Evolutionary conservation across 1,140 invertebrate genomes (phyloP).

Genomic region (Aphis craccivora): DNA sequence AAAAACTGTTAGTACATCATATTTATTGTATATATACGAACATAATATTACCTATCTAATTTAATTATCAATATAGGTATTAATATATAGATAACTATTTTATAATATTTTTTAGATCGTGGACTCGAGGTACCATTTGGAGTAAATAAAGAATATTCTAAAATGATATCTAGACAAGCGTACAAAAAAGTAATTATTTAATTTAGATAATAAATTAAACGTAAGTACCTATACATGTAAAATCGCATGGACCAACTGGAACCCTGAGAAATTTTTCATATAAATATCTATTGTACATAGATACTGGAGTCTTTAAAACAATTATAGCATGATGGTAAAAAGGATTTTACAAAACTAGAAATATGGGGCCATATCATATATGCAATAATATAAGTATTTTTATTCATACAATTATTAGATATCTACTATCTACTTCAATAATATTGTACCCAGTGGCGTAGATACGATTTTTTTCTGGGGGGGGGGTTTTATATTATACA

Average conservation of each 20-base stretch:
- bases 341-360: neutral
- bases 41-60: neutral
- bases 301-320: neutral
- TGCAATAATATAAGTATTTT: too few relatives aligned
- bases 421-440: neutral
- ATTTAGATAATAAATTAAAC: neutral
- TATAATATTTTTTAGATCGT: constrained; percentile 14
- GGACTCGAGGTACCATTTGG: constrained; percentile 44
- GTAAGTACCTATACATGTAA: too few relatives aligned
- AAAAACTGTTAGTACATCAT: neutral
- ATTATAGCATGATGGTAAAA: neutral
- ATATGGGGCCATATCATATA: neutral
- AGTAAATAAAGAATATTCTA: constrained; percentile 13
- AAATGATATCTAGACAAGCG: constrained; percentile 38
- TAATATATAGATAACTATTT: neutral
- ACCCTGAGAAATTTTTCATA: neutral
- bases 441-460: too few relatives aligned
- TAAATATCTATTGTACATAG: neutral
- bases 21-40: neutral
- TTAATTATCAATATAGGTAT: neutral
- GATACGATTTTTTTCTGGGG: too few relatives aligned
- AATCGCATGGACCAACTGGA: neutral
- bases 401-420: neutral
- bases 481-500: too few relatives aligned
- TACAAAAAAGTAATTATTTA: constrained; percentile 43